A percentile compares a stretch with the other conserved stretches of the same genome.
phyloP scores from a whole-genome alignment of 2,797 vertebrate species.

The Craterocephalus amniculus region DNA sequence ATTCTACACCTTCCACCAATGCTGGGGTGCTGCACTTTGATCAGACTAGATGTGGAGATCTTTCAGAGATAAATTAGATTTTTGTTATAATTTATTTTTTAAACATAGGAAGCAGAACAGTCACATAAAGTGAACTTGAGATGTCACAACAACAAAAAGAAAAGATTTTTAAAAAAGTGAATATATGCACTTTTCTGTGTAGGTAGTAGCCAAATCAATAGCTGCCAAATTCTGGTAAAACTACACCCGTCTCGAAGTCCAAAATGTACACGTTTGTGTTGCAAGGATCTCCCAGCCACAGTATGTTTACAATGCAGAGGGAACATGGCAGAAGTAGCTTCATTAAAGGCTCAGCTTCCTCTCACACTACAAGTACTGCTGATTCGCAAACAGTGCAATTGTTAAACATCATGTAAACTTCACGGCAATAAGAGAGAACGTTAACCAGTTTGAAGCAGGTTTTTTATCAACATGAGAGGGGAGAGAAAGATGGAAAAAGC shows the following conservation, averaged over 20 bases:
- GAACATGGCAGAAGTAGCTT: conserved; percentile 12
- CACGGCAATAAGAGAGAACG: neutral
- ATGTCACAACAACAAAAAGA: conserved; percentile 61
- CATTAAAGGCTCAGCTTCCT: conserved; percentile 19
- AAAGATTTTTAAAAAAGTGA: conserved; percentile 49
- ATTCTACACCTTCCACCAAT: conserved; percentile 62
- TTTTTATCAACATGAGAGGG: conserved; percentile 1
- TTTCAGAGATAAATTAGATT: conserved; percentile 53
- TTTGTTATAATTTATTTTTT: conserved; percentile 49
- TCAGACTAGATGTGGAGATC: conserved; percentile 48
- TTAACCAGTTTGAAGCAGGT: neutral
- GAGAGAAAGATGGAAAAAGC: neutral
- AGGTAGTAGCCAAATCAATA: conserved; percentile 68
- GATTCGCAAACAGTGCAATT: conserved; percentile 10
- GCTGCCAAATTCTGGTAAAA: conserved; percentile 68
- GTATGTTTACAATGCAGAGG: conserved; percentile 11
- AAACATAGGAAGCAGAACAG: conserved; percentile 36
- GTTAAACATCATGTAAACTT: neutral
- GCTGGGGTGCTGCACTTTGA: conserved; percentile 76
- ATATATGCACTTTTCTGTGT: conserved; percentile 70
- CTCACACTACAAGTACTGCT: conserved; percentile 14
- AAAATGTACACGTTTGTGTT: conserved; percentile 45
- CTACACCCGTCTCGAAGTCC: conserved; percentile 52
- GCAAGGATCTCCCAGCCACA: conserved; percentile 32
- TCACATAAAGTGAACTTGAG: conserved; percentile 51